These are phyloP conservation scores for human (Homo sapiens) DNA, from an alignment of 2,113 vertebrate species.

Conservation along the genomic window DNA sequence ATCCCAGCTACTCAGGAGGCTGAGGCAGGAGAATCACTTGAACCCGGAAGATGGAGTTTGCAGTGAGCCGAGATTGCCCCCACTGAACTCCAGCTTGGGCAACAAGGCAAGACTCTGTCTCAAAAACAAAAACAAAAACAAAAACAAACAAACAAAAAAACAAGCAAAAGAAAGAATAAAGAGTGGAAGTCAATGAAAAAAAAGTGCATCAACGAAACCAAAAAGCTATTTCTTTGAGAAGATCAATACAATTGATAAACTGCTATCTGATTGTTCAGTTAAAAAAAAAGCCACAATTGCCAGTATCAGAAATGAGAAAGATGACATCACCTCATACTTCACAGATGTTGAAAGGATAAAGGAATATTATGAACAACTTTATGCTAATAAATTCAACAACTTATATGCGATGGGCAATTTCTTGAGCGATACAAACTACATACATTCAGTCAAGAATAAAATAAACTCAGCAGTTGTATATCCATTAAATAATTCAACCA, in stretches of 20 bases:
- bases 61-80: too few relatives aligned
- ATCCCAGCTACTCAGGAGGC: too few relatives aligned
- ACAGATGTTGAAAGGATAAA: neutral
- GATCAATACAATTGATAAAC: neutral
- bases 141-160: too few relatives aligned
- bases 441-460: neutral
- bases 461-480: neutral
- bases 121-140: too few relatives aligned
- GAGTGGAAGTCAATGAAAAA: neutral
- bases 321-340: neutral
- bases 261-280: neutral
- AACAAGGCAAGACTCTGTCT: too few relatives aligned
- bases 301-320: neutral
- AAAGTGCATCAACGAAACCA: neutral
- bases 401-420: neutral
- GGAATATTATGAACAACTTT: neutral
- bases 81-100: too few relatives aligned
- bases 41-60: too few relatives aligned
- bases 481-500: neutral
- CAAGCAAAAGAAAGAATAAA: neutral
- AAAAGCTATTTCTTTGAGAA: neutral
- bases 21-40: too few relatives aligned
- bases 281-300: neutral
- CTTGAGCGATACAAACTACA: neutral
- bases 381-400: neutral